Evolutionary conservation across 2,113 vertebrate species (phyloP).

Genomic region (Erythrocercus mccallii): DNA sequence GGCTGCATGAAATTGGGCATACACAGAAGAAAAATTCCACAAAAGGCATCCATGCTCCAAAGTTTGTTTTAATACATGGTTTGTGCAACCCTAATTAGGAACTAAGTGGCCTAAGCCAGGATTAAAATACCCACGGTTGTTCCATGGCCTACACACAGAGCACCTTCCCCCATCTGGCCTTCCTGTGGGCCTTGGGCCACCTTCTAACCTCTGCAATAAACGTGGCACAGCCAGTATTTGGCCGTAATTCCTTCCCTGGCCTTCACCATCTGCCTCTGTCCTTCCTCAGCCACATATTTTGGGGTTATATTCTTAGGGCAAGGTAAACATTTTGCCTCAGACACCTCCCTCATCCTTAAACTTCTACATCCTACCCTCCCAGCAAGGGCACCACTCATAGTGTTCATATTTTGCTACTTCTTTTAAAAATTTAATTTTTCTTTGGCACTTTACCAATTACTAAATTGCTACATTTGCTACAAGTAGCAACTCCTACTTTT

Average conservation of each 20-base stretch:
- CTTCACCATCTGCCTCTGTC: not conserved
- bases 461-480: not conserved
- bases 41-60: not conserved
- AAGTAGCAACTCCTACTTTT: not conserved
- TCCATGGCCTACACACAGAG: not conserved
- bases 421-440: not conserved
- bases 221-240: rapidly evolving
- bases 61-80: not conserved
- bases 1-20: not conserved
- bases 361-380: not conserved
- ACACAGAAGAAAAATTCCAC: not conserved
- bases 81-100: not conserved
- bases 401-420: not conserved
- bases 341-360: not conserved
- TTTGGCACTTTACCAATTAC: not conserved
- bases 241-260: not conserved
- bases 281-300: not conserved
- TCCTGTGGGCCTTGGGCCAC: not conserved
- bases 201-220: not conserved
- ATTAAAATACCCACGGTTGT: not conserved
- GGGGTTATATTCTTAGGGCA: not conserved
- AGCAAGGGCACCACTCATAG: rapidly evolving
- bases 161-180: not conserved
- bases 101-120: not conserved
- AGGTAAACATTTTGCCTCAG: not conserved